Percentiles rank a stretch among this genome's conserved stretches.
Evolutionary conservation across 2,888 invertebrate species (phyloP).

Genomic region (Torymus texanus): DNA sequence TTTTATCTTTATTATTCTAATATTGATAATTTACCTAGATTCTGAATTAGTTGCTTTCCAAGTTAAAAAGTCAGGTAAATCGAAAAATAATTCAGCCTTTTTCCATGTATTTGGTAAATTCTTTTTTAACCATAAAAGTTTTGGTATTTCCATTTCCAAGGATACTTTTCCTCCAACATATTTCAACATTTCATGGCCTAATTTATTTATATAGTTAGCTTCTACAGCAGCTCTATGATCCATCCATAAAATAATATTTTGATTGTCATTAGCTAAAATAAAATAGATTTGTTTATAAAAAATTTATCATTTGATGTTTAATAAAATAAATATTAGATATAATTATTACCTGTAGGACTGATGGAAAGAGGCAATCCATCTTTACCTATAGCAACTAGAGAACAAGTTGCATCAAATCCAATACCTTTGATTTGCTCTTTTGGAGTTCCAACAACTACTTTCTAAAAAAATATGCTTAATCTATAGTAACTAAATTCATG

Average conservation of each 20-base stretch:
- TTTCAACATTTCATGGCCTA: constrained; percentile 84
- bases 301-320: background rate
- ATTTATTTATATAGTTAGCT: constrained; percentile 86
- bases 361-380: constrained; percentile 83
- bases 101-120: constrained; percentile 83
- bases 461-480: constrained; percentile 74
- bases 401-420: constrained; percentile 97
- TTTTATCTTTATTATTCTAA: background rate
- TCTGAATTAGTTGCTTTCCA: constrained; percentile 91
- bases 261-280: constrained; percentile 79
- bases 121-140: constrained; percentile 93
- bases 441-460: constrained; percentile 78
- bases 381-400: constrained; percentile 87
- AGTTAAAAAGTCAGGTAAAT: constrained; percentile 94
- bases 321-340: constrained; percentile 45
- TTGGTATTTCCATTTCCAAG: constrained; percentile 97
- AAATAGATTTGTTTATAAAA: constrained; percentile 1
- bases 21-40: constrained; percentile 76
- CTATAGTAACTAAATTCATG: constrained; percentile 2
- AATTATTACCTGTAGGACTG: constrained; percentile 78
- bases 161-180: constrained; percentile 95
- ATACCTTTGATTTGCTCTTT: constrained; percentile 85
- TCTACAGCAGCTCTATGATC: constrained; percentile 91
- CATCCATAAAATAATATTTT: constrained; percentile 94
- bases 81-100: constrained; percentile 87